These are phyloP conservation scores for Aphis craccivora DNA, from an alignment of 1,140 invertebrate species.

Conservation along the genomic window DNA sequence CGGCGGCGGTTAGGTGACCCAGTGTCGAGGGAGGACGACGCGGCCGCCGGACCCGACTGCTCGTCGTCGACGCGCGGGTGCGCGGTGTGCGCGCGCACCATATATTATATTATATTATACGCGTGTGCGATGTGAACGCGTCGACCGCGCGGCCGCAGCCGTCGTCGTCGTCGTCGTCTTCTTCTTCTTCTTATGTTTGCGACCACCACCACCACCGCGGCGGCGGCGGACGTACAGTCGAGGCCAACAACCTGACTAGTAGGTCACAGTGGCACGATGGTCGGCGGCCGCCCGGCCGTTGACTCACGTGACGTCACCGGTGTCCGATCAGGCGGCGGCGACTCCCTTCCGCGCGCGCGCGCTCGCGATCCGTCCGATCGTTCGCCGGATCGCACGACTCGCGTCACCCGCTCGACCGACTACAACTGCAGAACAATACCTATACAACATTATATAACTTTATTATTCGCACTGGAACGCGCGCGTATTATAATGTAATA, in stretches of 20 bases:
- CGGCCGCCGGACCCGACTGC: no score
- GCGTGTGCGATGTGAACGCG: background rate
- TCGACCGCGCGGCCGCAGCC: background rate
- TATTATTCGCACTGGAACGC: background rate
- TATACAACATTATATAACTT: background rate
- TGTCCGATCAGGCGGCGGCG: slow-evolving; percentile 36
- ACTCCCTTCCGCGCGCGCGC: background rate
- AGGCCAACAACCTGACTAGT: slow-evolving; percentile 58
- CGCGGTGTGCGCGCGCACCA: background rate
- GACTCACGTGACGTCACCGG: slow-evolving; percentile 56
- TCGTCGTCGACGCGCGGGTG: background rate
- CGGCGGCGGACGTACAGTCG: background rate
- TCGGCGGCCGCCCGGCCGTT: slow-evolving; percentile 56
- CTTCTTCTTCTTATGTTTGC: slow-evolving; percentile 1
- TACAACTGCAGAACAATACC: background rate
- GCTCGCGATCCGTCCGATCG: background rate
- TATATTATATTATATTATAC: background rate
- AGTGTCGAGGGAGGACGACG: slow-evolving; percentile 1
- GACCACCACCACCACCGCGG: background rate
- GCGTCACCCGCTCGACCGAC: background rate
- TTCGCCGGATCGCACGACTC: background rate
- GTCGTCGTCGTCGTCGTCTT: background rate
- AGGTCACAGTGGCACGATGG: slow-evolving; percentile 57
- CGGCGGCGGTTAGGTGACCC: background rate
- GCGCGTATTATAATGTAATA: background rate